Conservation (phyloP, 2,113 vertebrate genomes). For the Chloropsis hardwickii region DNA sequence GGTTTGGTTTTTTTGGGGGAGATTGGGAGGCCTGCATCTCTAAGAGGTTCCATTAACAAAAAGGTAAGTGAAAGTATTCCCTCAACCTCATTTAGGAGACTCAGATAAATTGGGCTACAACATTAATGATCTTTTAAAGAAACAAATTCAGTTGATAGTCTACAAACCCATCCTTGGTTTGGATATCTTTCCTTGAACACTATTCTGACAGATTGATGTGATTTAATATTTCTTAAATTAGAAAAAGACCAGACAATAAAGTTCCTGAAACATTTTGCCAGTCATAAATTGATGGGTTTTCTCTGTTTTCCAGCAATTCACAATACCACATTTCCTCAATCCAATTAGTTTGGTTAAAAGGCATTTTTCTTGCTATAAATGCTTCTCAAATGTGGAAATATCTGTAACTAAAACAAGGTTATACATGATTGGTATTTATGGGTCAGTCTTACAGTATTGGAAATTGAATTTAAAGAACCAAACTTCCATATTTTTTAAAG, state of each 20-base stretch:
- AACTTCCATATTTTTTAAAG: background rate
- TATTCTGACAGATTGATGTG: background rate
- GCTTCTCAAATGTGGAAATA: conserved; percentile 3
- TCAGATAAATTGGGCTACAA: background rate
- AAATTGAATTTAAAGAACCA: conserved; percentile 15
- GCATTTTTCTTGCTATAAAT: conserved; percentile 34
- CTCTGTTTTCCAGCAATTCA: background rate
- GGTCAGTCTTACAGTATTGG: background rate
- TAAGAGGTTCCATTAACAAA: background rate
- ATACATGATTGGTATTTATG: conserved; percentile 10
- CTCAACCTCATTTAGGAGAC: background rate
- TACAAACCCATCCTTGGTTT: background rate
- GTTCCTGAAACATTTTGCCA: background rate
- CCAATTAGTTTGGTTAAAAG: conserved; percentile 33
- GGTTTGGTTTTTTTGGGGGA: too few relatives aligned
- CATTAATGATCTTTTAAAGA: background rate
- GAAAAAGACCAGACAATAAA: background rate
- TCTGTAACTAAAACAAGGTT: conserved; percentile 32
- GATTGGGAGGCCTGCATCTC: background rate
- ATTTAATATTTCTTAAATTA: conserved; percentile 28
- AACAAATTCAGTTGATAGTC: background rate
- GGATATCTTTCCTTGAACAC: background rate
- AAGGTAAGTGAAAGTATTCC: background rate
- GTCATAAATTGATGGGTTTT: background rate
- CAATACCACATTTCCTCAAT: background rate